These are phyloP conservation scores for Platalea minor DNA, from an alignment of 2,797 vertebrate genomes.

Conservation along the genomic window DNA sequence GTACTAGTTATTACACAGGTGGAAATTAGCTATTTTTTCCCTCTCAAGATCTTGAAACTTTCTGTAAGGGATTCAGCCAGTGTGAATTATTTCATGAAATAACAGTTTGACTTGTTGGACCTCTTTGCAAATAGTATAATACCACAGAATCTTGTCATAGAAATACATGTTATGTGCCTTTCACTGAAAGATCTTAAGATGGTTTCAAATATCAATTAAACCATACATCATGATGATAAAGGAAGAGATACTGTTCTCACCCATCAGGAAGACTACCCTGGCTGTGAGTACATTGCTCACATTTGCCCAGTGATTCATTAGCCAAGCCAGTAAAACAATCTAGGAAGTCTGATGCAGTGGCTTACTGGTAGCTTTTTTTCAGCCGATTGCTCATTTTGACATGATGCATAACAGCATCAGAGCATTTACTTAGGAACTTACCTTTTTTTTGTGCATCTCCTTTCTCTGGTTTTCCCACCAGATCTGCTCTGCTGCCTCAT, in stretches of 20 bases:
- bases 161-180: background rate
- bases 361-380: conserved; percentile 36
- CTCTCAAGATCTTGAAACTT: background rate
- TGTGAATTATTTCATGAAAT: conserved; percentile 30
- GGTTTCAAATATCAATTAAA: background rate
- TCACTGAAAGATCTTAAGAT: background rate
- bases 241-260: background rate
- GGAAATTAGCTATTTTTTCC: conserved; percentile 46
- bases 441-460: background rate
- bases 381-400: background rate
- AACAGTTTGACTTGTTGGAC: background rate
- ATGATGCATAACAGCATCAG: background rate
- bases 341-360: background rate
- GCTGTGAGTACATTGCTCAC: background rate
- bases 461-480: conserved; percentile 35
- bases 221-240: background rate
- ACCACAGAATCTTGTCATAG: background rate
- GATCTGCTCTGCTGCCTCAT: background rate
- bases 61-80: conserved; percentile 11
- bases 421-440: conserved; percentile 8
- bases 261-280: background rate
- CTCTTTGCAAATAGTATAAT: background rate
- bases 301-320: conserved; percentile 46
- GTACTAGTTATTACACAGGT: conserved; percentile 10
- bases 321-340: background rate